These are phyloP conservation scores for Lithobius niger DNA, from an alignment of 1,140 invertebrate species.

Conservation along the genomic window DNA sequence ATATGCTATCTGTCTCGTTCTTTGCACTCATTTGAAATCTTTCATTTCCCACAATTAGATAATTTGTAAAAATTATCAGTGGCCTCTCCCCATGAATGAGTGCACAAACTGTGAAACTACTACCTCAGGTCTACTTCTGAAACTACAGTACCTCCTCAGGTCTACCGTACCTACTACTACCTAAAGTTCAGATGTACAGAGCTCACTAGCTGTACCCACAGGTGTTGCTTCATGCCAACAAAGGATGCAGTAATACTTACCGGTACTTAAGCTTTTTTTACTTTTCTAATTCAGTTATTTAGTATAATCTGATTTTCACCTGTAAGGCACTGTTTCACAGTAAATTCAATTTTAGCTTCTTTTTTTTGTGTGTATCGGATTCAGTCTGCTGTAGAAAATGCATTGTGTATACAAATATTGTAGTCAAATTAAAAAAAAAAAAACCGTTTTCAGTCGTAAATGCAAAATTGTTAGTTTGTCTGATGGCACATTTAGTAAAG, in stretches of 20 bases:
- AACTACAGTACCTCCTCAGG: neutral
- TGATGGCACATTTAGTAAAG: no score
- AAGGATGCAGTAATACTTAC: conserved; percentile 1
- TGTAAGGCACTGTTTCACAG: neutral
- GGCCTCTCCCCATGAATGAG: neutral
- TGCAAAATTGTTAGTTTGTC: no score
- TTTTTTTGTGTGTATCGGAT: no score
- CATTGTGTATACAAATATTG: no score
- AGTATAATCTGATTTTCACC: neutral
- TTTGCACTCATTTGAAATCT: neutral
- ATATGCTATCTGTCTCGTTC: no score
- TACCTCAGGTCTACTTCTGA: neutral
- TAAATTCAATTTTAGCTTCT: neutral
- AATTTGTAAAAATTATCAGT: conserved; percentile 4
- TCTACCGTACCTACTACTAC: neutral
- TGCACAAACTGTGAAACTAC: conserved; percentile 2
- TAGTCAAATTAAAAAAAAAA: no score
- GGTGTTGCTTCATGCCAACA: neutral
- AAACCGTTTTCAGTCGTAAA: no score
- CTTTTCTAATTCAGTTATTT: conserved; percentile 1
- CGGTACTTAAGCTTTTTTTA: conserved; percentile 3
- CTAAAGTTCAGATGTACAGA: neutral
- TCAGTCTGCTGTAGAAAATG: no score
- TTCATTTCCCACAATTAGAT: conserved; percentile 5
- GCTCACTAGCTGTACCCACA: neutral